Conservation (phyloP, 2,113 vertebrate species). For the Equus przewalskii region DNA sequence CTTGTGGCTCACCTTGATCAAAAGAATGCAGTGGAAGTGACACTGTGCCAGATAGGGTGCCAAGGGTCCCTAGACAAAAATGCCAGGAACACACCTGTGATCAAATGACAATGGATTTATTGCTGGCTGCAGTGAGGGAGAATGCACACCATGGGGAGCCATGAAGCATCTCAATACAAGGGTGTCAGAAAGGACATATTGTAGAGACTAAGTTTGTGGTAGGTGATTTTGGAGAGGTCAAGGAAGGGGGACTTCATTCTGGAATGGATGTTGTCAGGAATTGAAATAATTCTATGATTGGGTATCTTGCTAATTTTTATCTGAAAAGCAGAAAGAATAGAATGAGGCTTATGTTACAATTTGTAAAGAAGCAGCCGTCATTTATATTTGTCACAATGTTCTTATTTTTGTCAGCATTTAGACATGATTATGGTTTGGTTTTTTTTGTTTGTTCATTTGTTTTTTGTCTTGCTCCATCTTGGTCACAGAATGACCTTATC, state of each 20-base stretch:
- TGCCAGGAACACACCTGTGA: not conserved
- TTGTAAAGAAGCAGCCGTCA: not conserved
- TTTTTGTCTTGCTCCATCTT: not conserved
- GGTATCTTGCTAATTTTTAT: not conserved
- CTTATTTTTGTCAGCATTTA: not conserved
- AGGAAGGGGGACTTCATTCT: not conserved
- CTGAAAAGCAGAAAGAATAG: not conserved
- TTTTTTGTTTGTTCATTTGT: too few species aligned
- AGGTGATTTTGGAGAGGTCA: not conserved
- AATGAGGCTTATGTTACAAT: not conserved
- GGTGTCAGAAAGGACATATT: not conserved
- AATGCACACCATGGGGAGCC: fast-evolving
- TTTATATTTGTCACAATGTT: not conserved
- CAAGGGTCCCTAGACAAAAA: not conserved
- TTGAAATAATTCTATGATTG: not conserved
- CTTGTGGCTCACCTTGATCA: not conserved
- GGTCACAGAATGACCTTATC: not conserved
- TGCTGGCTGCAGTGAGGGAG: not conserved
- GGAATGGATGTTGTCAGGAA: not conserved
- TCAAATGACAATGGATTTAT: not conserved
- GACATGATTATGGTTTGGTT: not conserved
- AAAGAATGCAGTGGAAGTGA: not conserved
- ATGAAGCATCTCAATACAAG: not conserved
- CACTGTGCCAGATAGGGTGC: not conserved
- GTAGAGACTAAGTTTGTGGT: not conserved